Conservation (phyloP, 2,888 invertebrate genomes). For the Dryocosmus kuriphilus region DNA sequence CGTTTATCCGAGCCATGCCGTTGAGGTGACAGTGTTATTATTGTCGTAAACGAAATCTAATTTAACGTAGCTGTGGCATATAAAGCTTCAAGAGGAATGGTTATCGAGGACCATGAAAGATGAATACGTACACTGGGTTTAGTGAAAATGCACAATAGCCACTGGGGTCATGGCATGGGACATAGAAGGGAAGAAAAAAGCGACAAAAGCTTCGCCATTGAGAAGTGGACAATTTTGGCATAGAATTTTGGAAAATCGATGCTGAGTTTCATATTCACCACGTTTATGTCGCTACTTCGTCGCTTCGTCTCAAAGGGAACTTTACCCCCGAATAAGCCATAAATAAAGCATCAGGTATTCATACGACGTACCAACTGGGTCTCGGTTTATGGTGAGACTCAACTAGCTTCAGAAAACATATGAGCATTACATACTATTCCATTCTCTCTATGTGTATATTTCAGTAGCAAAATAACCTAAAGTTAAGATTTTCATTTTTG, state of each 20-base stretch:
- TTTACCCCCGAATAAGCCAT: conserved; percentile 56
- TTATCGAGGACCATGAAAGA: conserved; percentile 29
- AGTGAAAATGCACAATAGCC: conserved; percentile 30
- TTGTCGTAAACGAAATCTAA: conserved; percentile 30
- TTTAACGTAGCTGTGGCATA: conserved; percentile 20
- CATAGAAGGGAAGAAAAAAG: neutral
- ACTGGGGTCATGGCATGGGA: neutral
- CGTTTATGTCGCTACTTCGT: conserved; percentile 18
- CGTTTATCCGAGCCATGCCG: neutral
- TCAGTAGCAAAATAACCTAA: neutral
- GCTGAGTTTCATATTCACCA: conserved; percentile 40
- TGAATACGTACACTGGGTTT: conserved; percentile 17
- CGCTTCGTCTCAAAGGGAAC: conserved; percentile 44
- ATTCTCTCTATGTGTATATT: neutral
- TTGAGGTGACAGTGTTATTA: neutral
- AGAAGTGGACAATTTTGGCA: conserved; percentile 48
- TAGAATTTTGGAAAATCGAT: conserved; percentile 45
- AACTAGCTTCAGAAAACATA: conserved; percentile 33
- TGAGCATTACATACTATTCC: conserved; percentile 19
- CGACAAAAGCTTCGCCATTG: conserved; percentile 18
- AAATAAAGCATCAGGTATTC: conserved; percentile 67
- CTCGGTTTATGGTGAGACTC: conserved; percentile 53
- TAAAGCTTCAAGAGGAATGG: conserved; percentile 20
- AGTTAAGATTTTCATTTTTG: conserved; percentile 29
- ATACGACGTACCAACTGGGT: conserved; percentile 52